Conservation (phyloP, 2,888 invertebrate genomes). For the Herminia tarsipennalis region DNA sequence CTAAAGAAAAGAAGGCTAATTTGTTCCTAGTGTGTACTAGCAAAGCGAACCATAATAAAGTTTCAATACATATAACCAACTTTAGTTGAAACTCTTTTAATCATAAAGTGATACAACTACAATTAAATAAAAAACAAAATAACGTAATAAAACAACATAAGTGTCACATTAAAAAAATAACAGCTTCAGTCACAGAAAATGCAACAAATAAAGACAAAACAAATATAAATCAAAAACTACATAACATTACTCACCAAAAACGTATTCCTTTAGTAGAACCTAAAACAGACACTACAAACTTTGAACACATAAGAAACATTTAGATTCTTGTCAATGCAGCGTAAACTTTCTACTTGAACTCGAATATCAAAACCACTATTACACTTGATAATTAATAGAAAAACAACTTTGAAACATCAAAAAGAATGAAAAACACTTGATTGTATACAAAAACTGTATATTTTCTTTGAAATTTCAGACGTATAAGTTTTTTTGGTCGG, state of each 20-base stretch:
- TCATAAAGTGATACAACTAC: too few species aligned
- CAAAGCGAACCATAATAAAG: too few species aligned
- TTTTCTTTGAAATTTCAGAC: slow-evolving; percentile 47
- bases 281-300: slow-evolving; percentile 65
- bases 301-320: slow-evolving; percentile 57
- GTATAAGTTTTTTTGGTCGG: slow-evolving; percentile 59
- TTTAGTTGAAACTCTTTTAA: too few species aligned
- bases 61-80: too few species aligned
- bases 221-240: neutral
- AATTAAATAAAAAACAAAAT: too few species aligned
- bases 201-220: neutral
- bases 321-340: slow-evolving; percentile 61
- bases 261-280: slow-evolving; percentile 57
- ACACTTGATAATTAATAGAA: slow-evolving; percentile 11
- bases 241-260: slow-evolving; percentile 50
- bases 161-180: neutral
- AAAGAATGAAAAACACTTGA: slow-evolving; percentile 9
- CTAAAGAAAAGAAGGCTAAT: too few species aligned
- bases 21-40: too few species aligned
- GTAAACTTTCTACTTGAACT: slow-evolving; percentile 63
- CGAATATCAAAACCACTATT: slow-evolving; percentile 16
- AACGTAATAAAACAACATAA: too few species aligned
- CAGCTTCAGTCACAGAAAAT: too few species aligned
- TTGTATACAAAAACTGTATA: slow-evolving; percentile 45
- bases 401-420: slow-evolving; percentile 17